Base-by-base conservation (phyloP, 30 jellyfish, hydroid and myxozoan genomes). In the Cassiopea andromeda region DNA sequence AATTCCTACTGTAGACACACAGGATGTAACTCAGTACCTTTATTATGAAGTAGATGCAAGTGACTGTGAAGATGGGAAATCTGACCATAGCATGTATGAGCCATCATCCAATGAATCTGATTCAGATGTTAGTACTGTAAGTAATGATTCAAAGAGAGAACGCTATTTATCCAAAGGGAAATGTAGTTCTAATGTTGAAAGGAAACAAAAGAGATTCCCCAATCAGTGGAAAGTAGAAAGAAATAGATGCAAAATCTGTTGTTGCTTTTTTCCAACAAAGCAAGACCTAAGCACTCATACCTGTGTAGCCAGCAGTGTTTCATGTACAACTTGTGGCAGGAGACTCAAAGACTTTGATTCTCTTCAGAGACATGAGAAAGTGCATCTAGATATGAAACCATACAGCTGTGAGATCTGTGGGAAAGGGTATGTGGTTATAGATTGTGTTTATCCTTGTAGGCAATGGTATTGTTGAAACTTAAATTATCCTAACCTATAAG, bases 281-380 rank as follows among this genome's bases (percentile, higher is more conserved):
- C 7, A 43, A 1, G 79, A 70, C 14, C 38, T 16, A 3, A 70
- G 17, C 17, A 70, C 7, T 70, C 79, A 70, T 43, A 16, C 16
- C 4, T 70, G 79, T 54, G 18, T 54, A 1, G 79, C 7, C 19
- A 18, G 50, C 54, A 70, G 19, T 7, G 16, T 19, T 3, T 18
- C 58, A 7, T 70, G 79, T 38, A 43, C n/a, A 12, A 9, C 3
- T 19, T 70, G 79, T 15, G 79, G 79, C 50, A 70, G 19, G 19
- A 70, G 79, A 70, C 7, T 70, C 1, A 70, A 43, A 15, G 79
- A 70, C 14, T 43, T 70, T 19, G 79, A 70, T 7, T 49, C 58
- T 8, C 57, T 70, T 1, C 79, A 70, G 15, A 70, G 79, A 43
- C 79, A 70, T 15, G 79, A 70, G 79, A 70, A 70, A 19, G 79